phyloP scores from a whole-genome alignment of 2,888 invertebrate genomes.

The Meliscaeva auricollis region DNA sequence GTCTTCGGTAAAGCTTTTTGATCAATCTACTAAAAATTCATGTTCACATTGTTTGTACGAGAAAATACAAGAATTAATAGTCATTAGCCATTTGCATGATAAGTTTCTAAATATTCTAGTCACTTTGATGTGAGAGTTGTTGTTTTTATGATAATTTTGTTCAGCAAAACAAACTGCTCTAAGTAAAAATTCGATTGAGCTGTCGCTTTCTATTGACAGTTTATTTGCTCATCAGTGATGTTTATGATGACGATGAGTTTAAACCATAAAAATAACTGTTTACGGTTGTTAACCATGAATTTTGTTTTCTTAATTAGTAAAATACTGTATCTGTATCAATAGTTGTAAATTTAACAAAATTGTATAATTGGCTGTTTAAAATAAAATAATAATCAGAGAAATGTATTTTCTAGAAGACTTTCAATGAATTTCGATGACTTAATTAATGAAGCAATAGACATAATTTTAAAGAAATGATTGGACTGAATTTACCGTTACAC shows the following conservation, averaged over 20 bases:
- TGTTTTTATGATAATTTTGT: slow-evolving; percentile 4
- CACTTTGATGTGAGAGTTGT: not conserved
- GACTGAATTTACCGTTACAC: no score
- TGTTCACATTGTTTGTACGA: no score
- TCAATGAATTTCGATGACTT: no score
- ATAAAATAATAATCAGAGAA: not conserved
- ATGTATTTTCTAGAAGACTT: not conserved
- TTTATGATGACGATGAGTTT: not conserved
- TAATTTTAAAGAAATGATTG: no score
- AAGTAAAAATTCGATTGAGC: not conserved
- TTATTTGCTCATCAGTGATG: not conserved
- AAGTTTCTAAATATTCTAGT: not conserved
- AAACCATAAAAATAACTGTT: not conserved
- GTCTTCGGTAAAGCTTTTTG: no score
- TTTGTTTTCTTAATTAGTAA: not conserved
- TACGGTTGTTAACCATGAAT: not conserved
- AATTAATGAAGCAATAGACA: no score
- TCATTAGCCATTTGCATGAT: not conserved
- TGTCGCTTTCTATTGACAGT: slow-evolving; percentile 4
- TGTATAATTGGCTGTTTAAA: not conserved
- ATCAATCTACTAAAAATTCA: no score
- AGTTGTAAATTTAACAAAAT: no score
- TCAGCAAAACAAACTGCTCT: not conserved
- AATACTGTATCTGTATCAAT: no score
- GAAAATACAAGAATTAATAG: not conserved